phyloP scores from a whole-genome alignment of 2,797 vertebrate genomes.

The Leuciscus waleckii region DNA sequence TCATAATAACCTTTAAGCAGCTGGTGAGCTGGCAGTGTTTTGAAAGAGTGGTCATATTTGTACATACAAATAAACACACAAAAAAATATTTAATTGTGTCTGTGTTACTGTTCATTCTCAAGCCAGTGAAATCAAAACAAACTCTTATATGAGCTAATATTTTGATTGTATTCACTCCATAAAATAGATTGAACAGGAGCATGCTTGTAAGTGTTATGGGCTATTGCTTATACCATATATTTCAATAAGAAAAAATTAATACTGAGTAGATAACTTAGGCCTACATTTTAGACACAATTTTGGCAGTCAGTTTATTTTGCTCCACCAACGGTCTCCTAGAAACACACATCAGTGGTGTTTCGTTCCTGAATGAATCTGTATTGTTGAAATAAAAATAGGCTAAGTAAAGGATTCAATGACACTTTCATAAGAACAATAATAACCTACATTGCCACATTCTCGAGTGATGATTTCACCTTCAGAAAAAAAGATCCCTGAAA shows the following conservation, averaged over 20 bases:
- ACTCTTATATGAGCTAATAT: not conserved
- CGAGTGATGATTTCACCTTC: not conserved
- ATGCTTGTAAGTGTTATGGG: not conserved
- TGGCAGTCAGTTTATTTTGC: not conserved
- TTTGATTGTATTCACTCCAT: not conserved
- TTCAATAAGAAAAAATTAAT: not conserved
- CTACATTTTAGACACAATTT: not conserved
- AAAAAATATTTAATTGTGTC: not conserved
- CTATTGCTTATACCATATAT: not conserved
- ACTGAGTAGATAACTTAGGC: not conserved
- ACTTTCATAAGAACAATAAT: not conserved
- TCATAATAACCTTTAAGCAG: not conserved
- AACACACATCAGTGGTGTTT: not conserved
- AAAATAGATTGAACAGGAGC: no score
- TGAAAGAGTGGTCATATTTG: not conserved
- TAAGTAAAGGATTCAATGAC: not conserved
- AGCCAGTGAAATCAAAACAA: not conserved
- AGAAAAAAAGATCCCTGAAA: not conserved
- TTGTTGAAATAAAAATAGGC: not conserved
- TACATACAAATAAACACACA: conserved; percentile 4
- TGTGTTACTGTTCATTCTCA: not conserved
- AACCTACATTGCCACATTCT: not conserved
- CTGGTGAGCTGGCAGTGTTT: not conserved
- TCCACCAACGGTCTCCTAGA: not conserved
- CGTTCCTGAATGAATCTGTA: not conserved